These are phyloP conservation scores for Betta splendens DNA, from an alignment of 2,797 vertebrate species.

Conservation along the genomic window DNA sequence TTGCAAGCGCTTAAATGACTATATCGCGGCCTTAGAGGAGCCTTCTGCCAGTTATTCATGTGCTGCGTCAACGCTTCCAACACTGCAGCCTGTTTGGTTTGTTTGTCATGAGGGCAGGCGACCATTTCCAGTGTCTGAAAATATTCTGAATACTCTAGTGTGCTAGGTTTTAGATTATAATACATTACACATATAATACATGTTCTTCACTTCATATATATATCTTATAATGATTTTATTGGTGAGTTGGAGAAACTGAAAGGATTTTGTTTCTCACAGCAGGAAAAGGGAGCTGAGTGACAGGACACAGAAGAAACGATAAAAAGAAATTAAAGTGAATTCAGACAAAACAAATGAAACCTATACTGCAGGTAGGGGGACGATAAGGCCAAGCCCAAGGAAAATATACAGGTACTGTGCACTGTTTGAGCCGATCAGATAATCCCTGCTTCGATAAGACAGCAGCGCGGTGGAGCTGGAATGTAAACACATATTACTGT, in stretches of 20 bases:
- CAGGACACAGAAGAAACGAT: neutral
- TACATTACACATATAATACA: too few species aligned
- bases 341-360: constrained; percentile 6
- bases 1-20: constrained; percentile 7
- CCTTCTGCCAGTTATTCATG: neutral
- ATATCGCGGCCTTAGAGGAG: neutral
- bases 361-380: neutral
- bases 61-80: neutral
- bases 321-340: neutral
- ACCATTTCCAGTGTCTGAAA: too few species aligned
- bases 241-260: neutral
- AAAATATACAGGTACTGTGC: too few species aligned
- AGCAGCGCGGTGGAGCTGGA: constrained; percentile 54
- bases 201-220: too few species aligned
- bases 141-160: too few species aligned
- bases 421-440: constrained; percentile 57
- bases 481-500: constrained; percentile 75
- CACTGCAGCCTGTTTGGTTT: too few species aligned
- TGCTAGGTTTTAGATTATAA: too few species aligned
- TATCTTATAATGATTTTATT: too few species aligned
- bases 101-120: too few species aligned
- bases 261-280: neutral
- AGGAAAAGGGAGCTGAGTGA: neutral
- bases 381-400: neutral
- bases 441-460: constrained; percentile 60